Base-by-base conservation (phyloP, 2,113 vertebrate genomes). In the Saguinus imperator region DNA sequence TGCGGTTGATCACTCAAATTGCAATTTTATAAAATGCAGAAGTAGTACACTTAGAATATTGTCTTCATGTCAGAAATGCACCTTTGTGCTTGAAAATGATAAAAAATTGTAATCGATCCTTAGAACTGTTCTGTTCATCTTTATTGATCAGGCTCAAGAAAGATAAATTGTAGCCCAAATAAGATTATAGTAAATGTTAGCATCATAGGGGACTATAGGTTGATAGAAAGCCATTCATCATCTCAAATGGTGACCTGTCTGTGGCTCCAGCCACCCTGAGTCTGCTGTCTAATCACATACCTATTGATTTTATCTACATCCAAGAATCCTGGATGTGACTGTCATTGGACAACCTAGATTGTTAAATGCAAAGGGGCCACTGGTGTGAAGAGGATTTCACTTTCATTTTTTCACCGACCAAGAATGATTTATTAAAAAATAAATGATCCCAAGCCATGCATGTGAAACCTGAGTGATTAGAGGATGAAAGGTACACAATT, bases 71-170 rank as follows among this genome's bases (percentile, higher is more conserved):
- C 98, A 99, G 95, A 98, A 98, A 97, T 93, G 97, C 77, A 98
- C 98, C 97, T 97, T 98, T 86, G 68, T 97, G 97, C 98, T 98
- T 98, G 98, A 98, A 98, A 99, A 99, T 98, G 97, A 98, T 98
- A 98, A 99, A 99, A 99, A 99, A 99, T 98, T 98, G 96, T 98
- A 96, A 99, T 99, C 98, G 98, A 99, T 99, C 98, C 97, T 95
- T 98, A 98, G 98, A 98, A 98, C 98, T 98, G 98, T 98, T 98
- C 96, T 98, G 98, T 99, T 99, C 98, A 99, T 99, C 98, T 99
- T 98, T 99, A 99, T 99, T 98, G 99, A 99, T 98, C 97, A 93
- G 97, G 96, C 97, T 73, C 98, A 98, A 99, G 99, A 98, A 99
- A 99, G 99, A 99, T 98, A 99, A 99, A 99, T 99, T 94, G 81